Conservation (phyloP, 1,140 invertebrate species). For the Macrosteles quadrilineatus region DNA sequence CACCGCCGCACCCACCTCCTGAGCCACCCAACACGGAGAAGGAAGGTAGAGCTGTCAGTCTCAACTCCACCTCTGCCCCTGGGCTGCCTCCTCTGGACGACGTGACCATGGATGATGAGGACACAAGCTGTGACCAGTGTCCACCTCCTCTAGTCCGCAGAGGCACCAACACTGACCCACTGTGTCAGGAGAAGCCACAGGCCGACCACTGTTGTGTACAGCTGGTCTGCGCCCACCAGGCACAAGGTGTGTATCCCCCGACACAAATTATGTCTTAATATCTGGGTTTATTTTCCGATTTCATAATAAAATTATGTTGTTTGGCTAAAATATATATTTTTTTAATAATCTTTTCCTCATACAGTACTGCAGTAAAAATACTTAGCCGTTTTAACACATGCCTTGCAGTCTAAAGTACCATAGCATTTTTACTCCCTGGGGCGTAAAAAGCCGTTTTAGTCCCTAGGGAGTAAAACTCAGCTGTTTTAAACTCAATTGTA, state of each 20-base stretch:
- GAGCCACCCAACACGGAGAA: conserved; percentile 24
- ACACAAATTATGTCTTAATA: background rate
- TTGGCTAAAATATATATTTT: no score
- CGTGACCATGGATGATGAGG: conserved; percentile 66
- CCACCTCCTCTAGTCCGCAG: conserved; percentile 60
- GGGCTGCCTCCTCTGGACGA: conserved; percentile 58
- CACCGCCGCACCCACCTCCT: background rate
- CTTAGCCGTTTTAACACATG: no score
- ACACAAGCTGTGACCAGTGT: conserved; percentile 57
- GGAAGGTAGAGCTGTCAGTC: conserved; percentile 6
- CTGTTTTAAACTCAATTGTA: no score
- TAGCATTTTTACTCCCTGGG: no score
- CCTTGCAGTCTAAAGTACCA: no score
- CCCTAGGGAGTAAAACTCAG: no score
- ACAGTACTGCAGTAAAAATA: no score
- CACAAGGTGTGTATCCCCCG: conserved; percentile 47
- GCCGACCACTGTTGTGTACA: conserved; percentile 77
- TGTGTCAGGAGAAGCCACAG: conserved; percentile 67
- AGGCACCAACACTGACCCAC: conserved; percentile 64
- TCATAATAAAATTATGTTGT: background rate
- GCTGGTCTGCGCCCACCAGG: conserved; percentile 61
- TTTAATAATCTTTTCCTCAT: no score
- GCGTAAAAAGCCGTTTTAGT: no score
- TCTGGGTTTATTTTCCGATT: background rate
- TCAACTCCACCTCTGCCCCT: conserved; percentile 46